Conservation (phyloP, 2,113 vertebrate genomes). For the Heterochromis multidens region DNA sequence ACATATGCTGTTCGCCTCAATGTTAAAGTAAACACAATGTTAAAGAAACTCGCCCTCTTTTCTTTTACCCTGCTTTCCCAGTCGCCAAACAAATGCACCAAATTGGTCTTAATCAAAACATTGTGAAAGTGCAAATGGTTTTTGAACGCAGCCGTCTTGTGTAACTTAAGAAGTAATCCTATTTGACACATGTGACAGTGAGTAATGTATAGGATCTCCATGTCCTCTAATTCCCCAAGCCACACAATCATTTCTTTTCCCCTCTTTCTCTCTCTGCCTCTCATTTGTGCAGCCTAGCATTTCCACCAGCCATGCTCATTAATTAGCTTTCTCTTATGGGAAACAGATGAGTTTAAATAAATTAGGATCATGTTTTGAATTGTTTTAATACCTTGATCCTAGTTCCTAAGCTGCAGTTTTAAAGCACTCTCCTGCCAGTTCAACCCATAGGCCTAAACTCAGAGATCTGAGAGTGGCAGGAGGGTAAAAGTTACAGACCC, state of each 20-base stretch:
- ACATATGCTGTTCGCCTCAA: conserved; percentile 36
- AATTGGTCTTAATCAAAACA: conserved; percentile 64
- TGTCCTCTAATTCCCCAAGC: conserved; percentile 45
- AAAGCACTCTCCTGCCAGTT: conserved; percentile 62
- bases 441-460: conserved; percentile 32
- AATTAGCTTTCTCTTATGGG: conserved; percentile 67
- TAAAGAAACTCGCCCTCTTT: conserved; percentile 31
- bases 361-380: conserved; percentile 67
- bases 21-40: conserved; percentile 65
- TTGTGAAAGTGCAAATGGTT: conserved; percentile 58
- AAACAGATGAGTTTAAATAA: conserved; percentile 75
- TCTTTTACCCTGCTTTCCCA: conserved; percentile 57
- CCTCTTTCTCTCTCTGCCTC: not conserved
- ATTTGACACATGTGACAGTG: conserved; percentile 40
- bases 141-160: conserved; percentile 22
- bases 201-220: conserved; percentile 35
- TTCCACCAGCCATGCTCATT: conserved; percentile 36
- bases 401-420: conserved; percentile 47
- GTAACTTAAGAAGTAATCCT: conserved; percentile 13
- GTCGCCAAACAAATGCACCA: conserved; percentile 60
- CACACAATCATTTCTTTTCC: conserved; percentile 21
- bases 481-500: conserved; percentile 5
- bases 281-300: conserved; percentile 36
- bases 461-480: conserved; percentile 48
- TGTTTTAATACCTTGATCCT: conserved; percentile 55